phyloP scores from a whole-genome alignment of 2,113 vertebrate species.

The Prunella fulvescens region DNA sequence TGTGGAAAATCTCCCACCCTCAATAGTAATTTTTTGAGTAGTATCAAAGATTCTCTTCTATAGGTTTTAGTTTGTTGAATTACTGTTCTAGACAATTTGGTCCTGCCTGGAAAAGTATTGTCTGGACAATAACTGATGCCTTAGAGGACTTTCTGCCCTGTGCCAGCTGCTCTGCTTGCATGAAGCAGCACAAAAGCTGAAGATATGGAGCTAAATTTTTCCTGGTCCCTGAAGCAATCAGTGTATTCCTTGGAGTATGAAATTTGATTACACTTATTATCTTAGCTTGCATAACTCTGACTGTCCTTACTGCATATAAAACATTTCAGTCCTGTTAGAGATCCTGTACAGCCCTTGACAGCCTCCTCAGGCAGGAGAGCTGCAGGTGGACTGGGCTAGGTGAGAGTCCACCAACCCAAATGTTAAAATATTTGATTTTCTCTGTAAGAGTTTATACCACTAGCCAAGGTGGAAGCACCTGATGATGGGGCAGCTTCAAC shows the following conservation, averaged over 20 bases:
- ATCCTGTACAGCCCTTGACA: background rate
- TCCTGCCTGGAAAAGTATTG: background rate
- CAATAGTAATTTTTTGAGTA: background rate
- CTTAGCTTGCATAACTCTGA: constrained; percentile 18
- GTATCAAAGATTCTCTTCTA: background rate
- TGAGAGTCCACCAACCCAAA: background rate
- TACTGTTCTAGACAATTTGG: background rate
- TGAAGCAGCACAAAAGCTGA: background rate
- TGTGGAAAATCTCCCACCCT: background rate
- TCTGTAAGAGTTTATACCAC: background rate
- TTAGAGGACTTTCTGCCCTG: background rate
- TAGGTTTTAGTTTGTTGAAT: background rate
- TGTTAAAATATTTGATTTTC: background rate
- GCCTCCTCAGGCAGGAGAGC: background rate
- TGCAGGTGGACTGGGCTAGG: background rate
- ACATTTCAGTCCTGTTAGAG: background rate
- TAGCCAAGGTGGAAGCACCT: background rate
- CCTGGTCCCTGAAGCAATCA: constrained; percentile 17
- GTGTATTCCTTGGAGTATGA: constrained; percentile 50
- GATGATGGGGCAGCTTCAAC: background rate
- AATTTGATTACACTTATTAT: constrained; percentile 59
- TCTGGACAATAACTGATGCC: background rate
- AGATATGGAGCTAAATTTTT: background rate
- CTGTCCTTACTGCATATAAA: background rate
- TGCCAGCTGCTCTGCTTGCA: background rate